phyloP scores from a whole-genome alignment of 2,113 vertebrate genomes.

The Stigmatopora argus region DNA sequence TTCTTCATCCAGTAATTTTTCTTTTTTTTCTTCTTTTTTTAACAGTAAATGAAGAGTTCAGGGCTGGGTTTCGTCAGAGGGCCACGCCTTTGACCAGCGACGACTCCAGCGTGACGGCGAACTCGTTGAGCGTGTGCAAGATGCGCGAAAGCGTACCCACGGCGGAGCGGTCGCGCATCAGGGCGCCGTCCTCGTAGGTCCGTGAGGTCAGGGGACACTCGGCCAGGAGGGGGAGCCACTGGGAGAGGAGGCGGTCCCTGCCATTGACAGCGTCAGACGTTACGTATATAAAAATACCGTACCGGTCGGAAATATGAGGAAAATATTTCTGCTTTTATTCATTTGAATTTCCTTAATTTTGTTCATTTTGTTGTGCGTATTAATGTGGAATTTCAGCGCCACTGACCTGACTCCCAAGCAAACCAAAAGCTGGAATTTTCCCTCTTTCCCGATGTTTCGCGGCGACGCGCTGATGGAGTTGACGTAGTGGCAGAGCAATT shows the following conservation, averaged over 20 bases:
- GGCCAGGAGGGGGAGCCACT: conserved; percentile 88
- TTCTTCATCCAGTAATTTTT: neutral
- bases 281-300: too few relatives aligned
- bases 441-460: conserved; percentile 92
- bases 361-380: too few relatives aligned
- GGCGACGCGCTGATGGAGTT: conserved; percentile 84
- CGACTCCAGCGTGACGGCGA: conserved; percentile 85
- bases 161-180: conserved; percentile 82
- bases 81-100: conserved; percentile 92
- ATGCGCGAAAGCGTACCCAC: conserved; percentile 84
- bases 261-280: too few relatives aligned
- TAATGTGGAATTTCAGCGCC: too few relatives aligned
- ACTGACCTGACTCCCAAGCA: conserved; percentile 91
- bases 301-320: too few relatives aligned
- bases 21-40: neutral
- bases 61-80: conserved; percentile 69
- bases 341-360: too few relatives aligned
- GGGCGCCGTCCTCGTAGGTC: conserved; percentile 87
- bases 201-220: conserved; percentile 79
- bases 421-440: conserved; percentile 93
- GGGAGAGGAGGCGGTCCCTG: conserved; percentile 83
- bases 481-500: conserved; percentile 86
- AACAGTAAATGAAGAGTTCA: neutral
- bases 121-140: conserved; percentile 86
- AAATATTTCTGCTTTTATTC: too few relatives aligned